A percentile compares a stretch with the other conserved stretches of the same genome.
phyloP scores from a whole-genome alignment of 1,140 invertebrate species.

The Pseudomyrmex pallidus region DNA sequence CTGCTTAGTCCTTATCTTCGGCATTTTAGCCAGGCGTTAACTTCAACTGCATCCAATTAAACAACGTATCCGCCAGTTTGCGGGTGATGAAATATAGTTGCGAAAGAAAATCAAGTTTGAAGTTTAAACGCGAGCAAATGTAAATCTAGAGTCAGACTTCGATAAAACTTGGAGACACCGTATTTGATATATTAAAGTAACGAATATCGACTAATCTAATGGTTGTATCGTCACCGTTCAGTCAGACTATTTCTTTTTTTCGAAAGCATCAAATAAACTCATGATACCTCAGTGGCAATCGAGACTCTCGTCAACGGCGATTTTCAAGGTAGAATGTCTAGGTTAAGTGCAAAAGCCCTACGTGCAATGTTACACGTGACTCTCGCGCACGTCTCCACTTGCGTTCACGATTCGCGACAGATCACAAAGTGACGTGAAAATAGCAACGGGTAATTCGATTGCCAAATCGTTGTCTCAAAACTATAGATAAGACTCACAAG shows the following conservation, averaged over 20 bases:
- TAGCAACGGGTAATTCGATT: neutral
- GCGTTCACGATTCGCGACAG: slow-evolving; percentile 6
- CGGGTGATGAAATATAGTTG: too few species aligned
- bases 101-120: too few species aligned
- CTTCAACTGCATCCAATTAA: slow-evolving; percentile 65
- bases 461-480: slow-evolving; percentile 20
- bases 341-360: slow-evolving; percentile 71
- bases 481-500: slow-evolving; percentile 47
- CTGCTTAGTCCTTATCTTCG: slow-evolving; percentile 76
- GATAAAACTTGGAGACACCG: neutral
- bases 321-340: slow-evolving; percentile 60
- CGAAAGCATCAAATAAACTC: neutral
- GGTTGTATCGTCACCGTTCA: neutral
- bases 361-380: slow-evolving; percentile 65
- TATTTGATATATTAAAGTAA: too few species aligned
- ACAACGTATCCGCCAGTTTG: slow-evolving; percentile 14
- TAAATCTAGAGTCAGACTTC: neutral
- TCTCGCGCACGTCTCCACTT: slow-evolving; percentile 36
- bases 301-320: neutral
- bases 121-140: too few species aligned
- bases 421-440: neutral
- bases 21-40: slow-evolving; percentile 70
- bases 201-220: too few species aligned
- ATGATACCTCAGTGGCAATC: neutral
- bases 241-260: neutral